Percentiles rank a stretch among this genome's conserved stretches.
Evolutionary conservation across 2,113 vertebrate genomes (phyloP).

Genomic region (Sphyrna mokarran): DNA sequence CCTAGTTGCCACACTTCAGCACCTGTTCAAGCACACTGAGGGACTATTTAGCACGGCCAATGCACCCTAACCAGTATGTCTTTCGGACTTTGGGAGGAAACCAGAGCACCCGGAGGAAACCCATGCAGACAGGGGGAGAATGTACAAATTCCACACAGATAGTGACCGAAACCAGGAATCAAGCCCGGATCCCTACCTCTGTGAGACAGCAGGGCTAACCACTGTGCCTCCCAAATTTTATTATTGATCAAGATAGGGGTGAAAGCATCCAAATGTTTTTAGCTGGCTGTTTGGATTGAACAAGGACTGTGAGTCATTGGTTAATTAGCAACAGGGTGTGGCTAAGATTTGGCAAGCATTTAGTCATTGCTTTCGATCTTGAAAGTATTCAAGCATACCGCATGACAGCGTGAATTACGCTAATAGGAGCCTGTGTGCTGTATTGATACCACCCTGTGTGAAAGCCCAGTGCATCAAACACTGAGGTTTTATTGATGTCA

Average conservation of each 20-base stretch:
- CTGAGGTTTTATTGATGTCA: neutral
- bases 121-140: no score
- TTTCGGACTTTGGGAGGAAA: no score
- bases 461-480: neutral
- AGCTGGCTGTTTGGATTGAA: neutral
- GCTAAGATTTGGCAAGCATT: neutral
- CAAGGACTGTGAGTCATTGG: neutral
- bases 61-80: no score
- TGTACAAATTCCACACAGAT: no score
- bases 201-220: no score
- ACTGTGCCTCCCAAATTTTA: neutral
- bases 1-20: no score
- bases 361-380: neutral
- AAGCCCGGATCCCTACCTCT: no score
- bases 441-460: neutral
- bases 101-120: no score
- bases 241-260: neutral
- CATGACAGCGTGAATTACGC: neutral
- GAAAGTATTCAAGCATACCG: neutral
- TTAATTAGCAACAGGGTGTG: neutral
- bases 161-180: no score
- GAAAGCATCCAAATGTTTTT: neutral
- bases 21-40: no score
- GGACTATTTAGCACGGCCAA: no score
- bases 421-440: neutral